Evolutionary conservation across 1,140 invertebrate species (phyloP).

Genomic region (Cotesia vestalis): DNA sequence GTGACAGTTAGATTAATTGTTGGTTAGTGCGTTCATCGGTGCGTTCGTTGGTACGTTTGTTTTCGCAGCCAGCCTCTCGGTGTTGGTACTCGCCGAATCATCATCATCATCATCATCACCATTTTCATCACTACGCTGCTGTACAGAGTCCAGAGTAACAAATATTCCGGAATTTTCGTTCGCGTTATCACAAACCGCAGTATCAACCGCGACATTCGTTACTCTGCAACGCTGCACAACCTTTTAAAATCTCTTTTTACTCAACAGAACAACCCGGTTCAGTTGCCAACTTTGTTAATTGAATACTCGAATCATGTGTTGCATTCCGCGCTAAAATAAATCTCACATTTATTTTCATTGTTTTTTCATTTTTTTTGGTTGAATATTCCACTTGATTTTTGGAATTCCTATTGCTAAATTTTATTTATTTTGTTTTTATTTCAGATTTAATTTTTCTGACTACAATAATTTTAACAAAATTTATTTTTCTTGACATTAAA

Average conservation of each 20-base stretch:
- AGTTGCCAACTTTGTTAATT: slow-evolving; percentile 6
- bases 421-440: too few relatives aligned
- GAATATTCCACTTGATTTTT: too few relatives aligned
- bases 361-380: too few relatives aligned
- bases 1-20: slow-evolving; percentile 61
- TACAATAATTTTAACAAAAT: too few relatives aligned
- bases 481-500: too few relatives aligned
- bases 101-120: too few relatives aligned
- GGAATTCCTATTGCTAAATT: too few relatives aligned
- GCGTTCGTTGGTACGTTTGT: slow-evolving; percentile 6
- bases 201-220: slow-evolving; percentile 7
- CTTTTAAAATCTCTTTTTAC: background rate
- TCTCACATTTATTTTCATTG: too few relatives aligned
- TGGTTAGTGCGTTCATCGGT: slow-evolving; percentile 43
- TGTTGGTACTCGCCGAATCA: too few relatives aligned
- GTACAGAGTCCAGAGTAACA: background rate
- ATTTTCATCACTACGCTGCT: too few relatives aligned
- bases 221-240: background rate
- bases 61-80: background rate
- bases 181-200: slow-evolving; percentile 5
- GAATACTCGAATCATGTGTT: slow-evolving; percentile 9
- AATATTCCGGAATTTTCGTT: background rate
- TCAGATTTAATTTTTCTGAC: too few relatives aligned
- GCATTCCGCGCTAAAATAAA: too few relatives aligned
- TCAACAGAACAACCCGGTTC: background rate